Conservation (phyloP, 2,888 invertebrate species). For the Psylliodes chrysocephalus region DNA sequence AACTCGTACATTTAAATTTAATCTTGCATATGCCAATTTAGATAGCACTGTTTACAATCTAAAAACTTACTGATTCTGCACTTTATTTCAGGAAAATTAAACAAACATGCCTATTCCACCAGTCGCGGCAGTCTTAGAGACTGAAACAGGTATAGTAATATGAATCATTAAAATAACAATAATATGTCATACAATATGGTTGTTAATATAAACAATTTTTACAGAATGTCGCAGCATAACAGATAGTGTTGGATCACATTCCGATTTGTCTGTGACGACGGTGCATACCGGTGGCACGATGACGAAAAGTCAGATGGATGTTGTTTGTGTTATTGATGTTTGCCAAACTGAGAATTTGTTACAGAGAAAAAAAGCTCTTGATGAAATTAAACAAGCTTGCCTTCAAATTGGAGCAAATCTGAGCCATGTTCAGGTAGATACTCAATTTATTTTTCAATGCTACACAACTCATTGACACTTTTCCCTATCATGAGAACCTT, state of each 20-base stretch:
- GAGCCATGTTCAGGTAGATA: slow-evolving; percentile 81
- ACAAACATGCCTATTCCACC: slow-evolving; percentile 55
- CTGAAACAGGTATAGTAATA: slow-evolving; percentile 56
- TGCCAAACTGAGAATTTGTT: slow-evolving; percentile 75
- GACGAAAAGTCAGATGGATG: slow-evolving; percentile 81
- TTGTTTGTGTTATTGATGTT: slow-evolving; percentile 87
- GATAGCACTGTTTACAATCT: slow-evolving; percentile 37
- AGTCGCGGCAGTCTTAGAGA: slow-evolving; percentile 54
- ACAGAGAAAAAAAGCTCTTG: slow-evolving; percentile 83
- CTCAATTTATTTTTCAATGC: too few relatives aligned
- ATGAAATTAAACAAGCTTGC: slow-evolving; percentile 86
- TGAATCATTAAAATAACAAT: slow-evolving; percentile 51
- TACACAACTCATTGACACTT: too few relatives aligned
- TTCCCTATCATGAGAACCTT: too few relatives aligned
- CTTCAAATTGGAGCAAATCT: slow-evolving; percentile 81
- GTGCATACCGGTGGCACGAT: slow-evolving; percentile 59
- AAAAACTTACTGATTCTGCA: slow-evolving; percentile 31
- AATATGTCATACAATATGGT: slow-evolving; percentile 38
- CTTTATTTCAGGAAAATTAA: slow-evolving; percentile 35
- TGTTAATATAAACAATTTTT: slow-evolving; percentile 40
- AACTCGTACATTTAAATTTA: neutral
- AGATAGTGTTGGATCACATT: slow-evolving; percentile 72
- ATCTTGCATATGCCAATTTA: slow-evolving; percentile 21
- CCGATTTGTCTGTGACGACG: slow-evolving; percentile 69
- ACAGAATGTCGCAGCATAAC: slow-evolving; percentile 65